Evolutionary conservation across 2,888 invertebrate species (phyloP).

Genomic region (Gymnoscelis rufifasciata): DNA sequence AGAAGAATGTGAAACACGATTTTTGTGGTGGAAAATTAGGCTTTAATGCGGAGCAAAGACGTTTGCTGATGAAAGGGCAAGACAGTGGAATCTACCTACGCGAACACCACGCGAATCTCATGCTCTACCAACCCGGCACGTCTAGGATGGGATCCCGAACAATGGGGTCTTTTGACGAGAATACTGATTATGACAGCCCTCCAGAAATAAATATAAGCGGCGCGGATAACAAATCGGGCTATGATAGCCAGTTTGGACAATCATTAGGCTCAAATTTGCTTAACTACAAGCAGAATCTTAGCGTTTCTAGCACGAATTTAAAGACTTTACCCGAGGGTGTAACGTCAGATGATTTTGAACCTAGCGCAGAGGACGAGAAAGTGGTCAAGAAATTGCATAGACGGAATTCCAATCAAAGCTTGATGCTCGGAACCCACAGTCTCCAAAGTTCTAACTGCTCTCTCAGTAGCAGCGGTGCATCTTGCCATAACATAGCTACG

Average conservation of each 20-base stretch:
- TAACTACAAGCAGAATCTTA: constrained; percentile 81
- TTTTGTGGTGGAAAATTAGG: constrained; percentile 55
- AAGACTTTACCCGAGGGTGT: constrained; percentile 86
- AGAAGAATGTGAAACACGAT: constrained; percentile 62
- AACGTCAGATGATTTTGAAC: constrained; percentile 82
- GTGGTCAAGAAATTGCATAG: constrained; percentile 73
- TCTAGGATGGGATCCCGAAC: constrained; percentile 61
- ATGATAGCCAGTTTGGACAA: constrained; percentile 46
- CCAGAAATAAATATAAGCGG: constrained; percentile 63
- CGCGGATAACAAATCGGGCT: constrained; percentile 44
- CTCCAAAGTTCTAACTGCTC: constrained; percentile 78
- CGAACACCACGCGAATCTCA: constrained; percentile 70
- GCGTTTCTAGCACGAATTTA: constrained; percentile 84
- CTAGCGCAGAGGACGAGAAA: constrained; percentile 64
- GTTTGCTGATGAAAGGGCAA: constrained; percentile 67
- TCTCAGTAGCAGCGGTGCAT: constrained; percentile 63
- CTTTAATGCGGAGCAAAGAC: constrained; percentile 58
- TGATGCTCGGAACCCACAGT: constrained; percentile 77
- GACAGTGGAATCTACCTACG: constrained; percentile 72
- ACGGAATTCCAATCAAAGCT: constrained; percentile 81
- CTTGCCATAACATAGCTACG: constrained; percentile 63
- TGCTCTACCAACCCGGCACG: constrained; percentile 71
- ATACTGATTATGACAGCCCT: constrained; percentile 59
- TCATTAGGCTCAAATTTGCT: constrained; percentile 77
- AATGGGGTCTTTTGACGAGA: constrained; percentile 75